Conservation (phyloP, 2,888 invertebrate species). For the Polyploca ridens region DNA sequence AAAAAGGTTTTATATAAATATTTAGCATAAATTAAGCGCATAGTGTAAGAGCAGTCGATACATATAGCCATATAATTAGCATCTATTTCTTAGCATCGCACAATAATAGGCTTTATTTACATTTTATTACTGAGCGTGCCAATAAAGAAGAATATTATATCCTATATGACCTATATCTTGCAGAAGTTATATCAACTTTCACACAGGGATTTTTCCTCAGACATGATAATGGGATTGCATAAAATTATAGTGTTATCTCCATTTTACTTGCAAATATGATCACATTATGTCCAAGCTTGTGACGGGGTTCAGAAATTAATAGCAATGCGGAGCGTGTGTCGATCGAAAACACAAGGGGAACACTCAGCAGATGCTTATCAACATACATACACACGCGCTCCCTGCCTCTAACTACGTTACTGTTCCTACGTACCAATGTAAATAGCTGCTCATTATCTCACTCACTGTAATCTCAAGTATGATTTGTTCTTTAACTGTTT, state of each 20-base stretch:
- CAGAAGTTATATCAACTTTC: conserved; percentile 46
- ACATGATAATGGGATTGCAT: conserved; percentile 54
- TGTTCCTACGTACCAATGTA: conserved; percentile 47
- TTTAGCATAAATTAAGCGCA: too few species aligned
- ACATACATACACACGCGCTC: conserved; percentile 59
- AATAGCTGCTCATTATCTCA: conserved; percentile 48
- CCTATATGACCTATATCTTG: conserved; percentile 30
- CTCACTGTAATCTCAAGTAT: conserved; percentile 27
- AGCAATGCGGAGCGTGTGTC: conserved; percentile 72
- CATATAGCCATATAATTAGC: too few species aligned
- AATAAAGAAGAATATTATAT: conserved; percentile 19
- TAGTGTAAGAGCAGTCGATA: too few species aligned
- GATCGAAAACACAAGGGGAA: conserved; percentile 78
- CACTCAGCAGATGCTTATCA: conserved; percentile 83
- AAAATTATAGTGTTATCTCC: conserved; percentile 60
- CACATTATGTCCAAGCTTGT: conserved; percentile 80
- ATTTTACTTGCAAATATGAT: conserved; percentile 82
- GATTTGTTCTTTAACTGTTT: conserved; percentile 2
- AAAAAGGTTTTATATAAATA: too few species aligned
- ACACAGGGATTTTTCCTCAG: conserved; percentile 51
- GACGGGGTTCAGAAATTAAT: conserved; percentile 80
- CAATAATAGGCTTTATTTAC: neutral
- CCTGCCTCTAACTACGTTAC: conserved; percentile 50
- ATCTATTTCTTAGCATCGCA: too few species aligned
- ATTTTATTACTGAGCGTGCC: neutral